Evolutionary conservation across 2,113 vertebrate genomes (phyloP).

Genomic region (Jaculus jaculus): DNA sequence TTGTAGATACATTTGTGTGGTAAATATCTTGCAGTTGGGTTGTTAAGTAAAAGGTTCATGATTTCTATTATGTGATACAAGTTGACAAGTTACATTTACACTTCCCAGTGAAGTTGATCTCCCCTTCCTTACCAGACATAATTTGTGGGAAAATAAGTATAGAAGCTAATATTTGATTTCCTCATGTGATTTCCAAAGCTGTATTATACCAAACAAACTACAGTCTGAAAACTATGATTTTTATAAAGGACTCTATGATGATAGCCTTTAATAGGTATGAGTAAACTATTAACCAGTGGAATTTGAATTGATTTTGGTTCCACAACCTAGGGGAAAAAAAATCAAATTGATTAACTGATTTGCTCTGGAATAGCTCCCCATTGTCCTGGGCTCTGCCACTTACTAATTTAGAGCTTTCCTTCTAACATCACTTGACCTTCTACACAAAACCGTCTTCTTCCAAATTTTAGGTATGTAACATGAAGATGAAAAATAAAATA

Average conservation of each 20-base stretch:
- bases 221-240: background rate
- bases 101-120: background rate
- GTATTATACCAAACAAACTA: background rate
- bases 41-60: background rate
- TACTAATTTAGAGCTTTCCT: background rate
- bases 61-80: background rate
- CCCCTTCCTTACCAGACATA: background rate
- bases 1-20: background rate
- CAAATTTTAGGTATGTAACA: slow-evolving; percentile 2
- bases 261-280: background rate
- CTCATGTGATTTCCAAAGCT: background rate
- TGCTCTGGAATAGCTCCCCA: background rate
- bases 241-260: background rate
- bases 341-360: background rate
- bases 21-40: background rate
- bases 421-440: background rate
- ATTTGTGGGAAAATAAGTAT: background rate
- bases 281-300: background rate
- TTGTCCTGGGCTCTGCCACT: background rate
- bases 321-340: background rate
- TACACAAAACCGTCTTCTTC: background rate
- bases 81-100: background rate
- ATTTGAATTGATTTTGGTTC: background rate
- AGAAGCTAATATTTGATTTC: background rate
- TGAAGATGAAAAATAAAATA: background rate